These are phyloP conservation scores for Phalacrocorax aristotelis DNA, from an alignment of 2,113 vertebrate genomes.

Conservation along the genomic window DNA sequence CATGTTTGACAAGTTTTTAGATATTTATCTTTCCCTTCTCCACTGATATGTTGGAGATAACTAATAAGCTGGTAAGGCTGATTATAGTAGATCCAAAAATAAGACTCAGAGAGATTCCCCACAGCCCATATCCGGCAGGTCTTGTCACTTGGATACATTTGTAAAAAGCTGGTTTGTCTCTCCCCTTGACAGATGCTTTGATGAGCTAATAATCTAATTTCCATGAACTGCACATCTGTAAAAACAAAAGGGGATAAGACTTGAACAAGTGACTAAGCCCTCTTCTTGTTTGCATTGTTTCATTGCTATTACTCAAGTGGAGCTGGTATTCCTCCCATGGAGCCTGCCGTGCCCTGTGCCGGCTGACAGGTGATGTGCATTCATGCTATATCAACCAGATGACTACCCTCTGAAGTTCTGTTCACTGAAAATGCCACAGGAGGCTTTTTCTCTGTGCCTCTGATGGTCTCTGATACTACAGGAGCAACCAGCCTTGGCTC, in stretches of 20 bases:
- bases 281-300: constrained; percentile 24
- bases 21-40: constrained; percentile 3
- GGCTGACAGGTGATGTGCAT: background rate
- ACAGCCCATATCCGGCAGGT: constrained; percentile 35
- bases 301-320: background rate
- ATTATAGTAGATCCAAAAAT: constrained; percentile 41
- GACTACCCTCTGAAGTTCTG: background rate
- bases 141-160: constrained; percentile 51
- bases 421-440: background rate
- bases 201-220: constrained; percentile 67
- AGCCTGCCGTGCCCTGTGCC: background rate
- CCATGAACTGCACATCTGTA: constrained; percentile 57
- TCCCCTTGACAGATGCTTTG: constrained; percentile 62
- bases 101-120: constrained; percentile 31
- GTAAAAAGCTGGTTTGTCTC: constrained; percentile 57
- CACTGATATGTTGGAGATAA: background rate
- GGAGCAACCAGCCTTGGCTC: background rate
- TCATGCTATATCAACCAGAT: fast-evolving
- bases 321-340: background rate
- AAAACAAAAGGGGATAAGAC: constrained; percentile 54
- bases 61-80: constrained; percentile 28
- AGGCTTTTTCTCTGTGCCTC: background rate
- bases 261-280: constrained; percentile 44
- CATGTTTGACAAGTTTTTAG: background rate
- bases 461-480: background rate